A percentile compares a stretch with the other conserved stretches of the same genome.
Conservation (phyloP, 2,888 invertebrate genomes). For the Epistrophella euchroma region DNA sequence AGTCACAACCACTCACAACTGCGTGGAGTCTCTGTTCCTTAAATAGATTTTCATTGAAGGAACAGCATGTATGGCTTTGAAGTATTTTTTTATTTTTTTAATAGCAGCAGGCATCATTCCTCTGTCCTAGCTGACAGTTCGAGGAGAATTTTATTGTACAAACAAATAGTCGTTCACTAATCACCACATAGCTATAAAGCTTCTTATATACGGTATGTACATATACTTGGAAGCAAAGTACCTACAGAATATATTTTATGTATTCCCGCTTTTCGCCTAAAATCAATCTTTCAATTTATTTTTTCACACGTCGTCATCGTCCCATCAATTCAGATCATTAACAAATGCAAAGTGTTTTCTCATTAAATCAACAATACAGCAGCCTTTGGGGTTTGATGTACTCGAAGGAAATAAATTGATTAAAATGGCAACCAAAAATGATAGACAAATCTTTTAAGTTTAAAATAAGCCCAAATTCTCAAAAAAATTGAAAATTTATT, state of each 20-base stretch:
- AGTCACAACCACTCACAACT: constrained; percentile 40
- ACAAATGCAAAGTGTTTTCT: constrained; percentile 32
- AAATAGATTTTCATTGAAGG: constrained; percentile 35
- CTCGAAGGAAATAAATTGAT: constrained; percentile 37
- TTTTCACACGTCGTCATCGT: constrained; percentile 53
- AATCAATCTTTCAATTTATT: constrained; percentile 67
- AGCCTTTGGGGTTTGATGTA: constrained; percentile 32
- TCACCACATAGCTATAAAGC: constrained; percentile 15
- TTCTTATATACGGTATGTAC: neutral
- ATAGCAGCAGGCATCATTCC: constrained; percentile 43
- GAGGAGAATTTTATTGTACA: constrained; percentile 41
- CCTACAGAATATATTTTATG: constrained; percentile 5
- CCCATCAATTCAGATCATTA: constrained; percentile 60
- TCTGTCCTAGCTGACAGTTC: constrained; percentile 34
- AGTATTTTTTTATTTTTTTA: constrained; percentile 26
- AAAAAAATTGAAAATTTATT: neutral
- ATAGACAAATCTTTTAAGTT: constrained; percentile 1
- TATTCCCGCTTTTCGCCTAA: constrained; percentile 18
- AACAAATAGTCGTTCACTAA: constrained; percentile 62
- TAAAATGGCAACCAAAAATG: constrained; percentile 30
- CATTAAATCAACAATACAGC: constrained; percentile 43
- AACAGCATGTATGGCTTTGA: constrained; percentile 51
- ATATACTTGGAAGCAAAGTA: neutral
- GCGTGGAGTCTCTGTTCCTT: constrained; percentile 54
- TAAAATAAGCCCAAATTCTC: neutral